Evolutionary conservation across 2,113 vertebrate species (phyloP).

Genomic region (Mystacornis crossleyi): DNA sequence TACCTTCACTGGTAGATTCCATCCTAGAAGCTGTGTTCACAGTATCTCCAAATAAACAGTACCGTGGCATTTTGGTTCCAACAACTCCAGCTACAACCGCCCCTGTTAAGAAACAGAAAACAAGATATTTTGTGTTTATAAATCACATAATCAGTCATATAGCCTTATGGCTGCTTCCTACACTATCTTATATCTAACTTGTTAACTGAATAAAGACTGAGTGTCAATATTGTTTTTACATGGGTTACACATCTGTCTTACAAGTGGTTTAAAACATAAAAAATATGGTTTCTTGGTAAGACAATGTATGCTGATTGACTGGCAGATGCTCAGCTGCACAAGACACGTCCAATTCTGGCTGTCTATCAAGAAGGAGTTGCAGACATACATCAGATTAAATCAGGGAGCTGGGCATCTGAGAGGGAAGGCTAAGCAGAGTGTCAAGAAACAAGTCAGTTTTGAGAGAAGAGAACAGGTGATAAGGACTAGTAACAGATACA

Average conservation of each 20-base stretch:
- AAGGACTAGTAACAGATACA: neutral
- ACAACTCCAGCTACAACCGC: conserved; percentile 89
- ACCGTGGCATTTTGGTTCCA: conserved; percentile 91
- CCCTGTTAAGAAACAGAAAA: conserved; percentile 63
- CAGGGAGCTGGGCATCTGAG: neutral
- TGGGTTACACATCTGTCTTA: neutral
- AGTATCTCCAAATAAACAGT: conserved; percentile 91
- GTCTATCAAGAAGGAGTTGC: neutral
- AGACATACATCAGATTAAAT: neutral
- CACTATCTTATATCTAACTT: neutral
- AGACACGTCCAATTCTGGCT: neutral
- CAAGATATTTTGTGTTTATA: neutral
- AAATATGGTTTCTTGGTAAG: neutral
- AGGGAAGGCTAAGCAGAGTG: neutral
- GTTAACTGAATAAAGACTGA: neutral
- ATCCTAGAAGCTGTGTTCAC: conserved; percentile 91
- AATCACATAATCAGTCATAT: neutral
- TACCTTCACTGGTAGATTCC: conserved; percentile 90
- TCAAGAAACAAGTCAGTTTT: neutral
- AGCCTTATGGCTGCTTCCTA: neutral
- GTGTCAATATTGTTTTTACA: neutral
- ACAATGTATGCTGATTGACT: neutral
- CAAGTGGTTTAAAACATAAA: neutral
- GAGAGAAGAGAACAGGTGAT: neutral
- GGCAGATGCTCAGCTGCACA: neutral